A percentile compares a stretch with the other conserved stretches of the same genome.
phyloP scores from a whole-genome alignment of 1,140 invertebrate genomes.

The Euborellia annulipes region DNA sequence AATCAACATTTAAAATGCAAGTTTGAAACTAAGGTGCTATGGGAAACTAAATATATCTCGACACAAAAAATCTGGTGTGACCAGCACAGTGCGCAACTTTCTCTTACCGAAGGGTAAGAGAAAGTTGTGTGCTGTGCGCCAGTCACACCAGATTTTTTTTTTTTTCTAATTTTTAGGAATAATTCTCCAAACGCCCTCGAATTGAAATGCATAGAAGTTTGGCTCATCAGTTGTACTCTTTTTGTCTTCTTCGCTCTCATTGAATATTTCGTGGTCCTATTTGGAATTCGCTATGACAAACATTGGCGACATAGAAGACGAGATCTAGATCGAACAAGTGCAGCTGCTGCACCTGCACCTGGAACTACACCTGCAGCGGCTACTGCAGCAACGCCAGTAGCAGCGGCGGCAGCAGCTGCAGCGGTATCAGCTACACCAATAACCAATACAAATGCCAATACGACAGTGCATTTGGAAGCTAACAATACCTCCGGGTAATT shows the following conservation, averaged over 20 bases:
- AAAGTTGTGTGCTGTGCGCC: too few relatives aligned
- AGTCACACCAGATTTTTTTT: neutral
- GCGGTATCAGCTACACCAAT: too few relatives aligned
- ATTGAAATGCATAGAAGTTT: constrained; percentile 52
- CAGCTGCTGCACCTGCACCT: too few relatives aligned
- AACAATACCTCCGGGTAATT: too few relatives aligned
- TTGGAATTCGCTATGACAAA: constrained; percentile 42
- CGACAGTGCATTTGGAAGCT: too few relatives aligned
- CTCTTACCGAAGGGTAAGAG: too few relatives aligned
- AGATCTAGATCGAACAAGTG: constrained; percentile 22
- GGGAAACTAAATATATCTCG: too few relatives aligned
- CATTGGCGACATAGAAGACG: constrained; percentile 36
- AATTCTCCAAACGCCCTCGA: constrained; percentile 44
- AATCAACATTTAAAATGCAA: too few relatives aligned
- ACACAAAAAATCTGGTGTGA: too few relatives aligned
- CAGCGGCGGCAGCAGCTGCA: neutral
- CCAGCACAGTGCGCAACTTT: too few relatives aligned
- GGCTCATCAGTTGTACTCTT: constrained; percentile 51
- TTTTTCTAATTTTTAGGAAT: constrained; percentile 28
- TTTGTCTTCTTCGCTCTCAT: constrained; percentile 56
- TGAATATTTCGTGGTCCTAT: constrained; percentile 52
- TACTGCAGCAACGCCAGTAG: constrained; percentile 1
- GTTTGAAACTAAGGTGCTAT: too few relatives aligned
- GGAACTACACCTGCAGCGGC: constrained; percentile 3
- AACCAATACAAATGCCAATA: too few relatives aligned